These are phyloP conservation scores for Campylomormyrus tamandua DNA, from an alignment of 2,113 vertebrate genomes.

Conservation along the genomic window DNA sequence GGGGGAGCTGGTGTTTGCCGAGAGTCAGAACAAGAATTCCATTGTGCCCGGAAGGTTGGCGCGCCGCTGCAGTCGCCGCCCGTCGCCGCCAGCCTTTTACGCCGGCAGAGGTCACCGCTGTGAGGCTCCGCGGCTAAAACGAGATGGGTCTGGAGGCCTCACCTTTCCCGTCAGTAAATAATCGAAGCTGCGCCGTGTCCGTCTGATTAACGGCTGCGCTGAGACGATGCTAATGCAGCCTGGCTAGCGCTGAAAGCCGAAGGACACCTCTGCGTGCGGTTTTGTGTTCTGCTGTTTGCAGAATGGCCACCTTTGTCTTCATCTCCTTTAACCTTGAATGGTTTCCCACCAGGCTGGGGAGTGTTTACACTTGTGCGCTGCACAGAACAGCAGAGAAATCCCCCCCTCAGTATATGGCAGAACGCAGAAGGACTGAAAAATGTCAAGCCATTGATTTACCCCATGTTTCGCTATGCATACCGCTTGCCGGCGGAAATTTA, in stretches of 20 bases:
- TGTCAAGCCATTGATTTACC: slow-evolving; percentile 37
- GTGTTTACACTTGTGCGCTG: background rate
- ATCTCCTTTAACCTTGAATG: slow-evolving; percentile 1
- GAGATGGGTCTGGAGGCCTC: background rate
- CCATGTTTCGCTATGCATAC: slow-evolving; percentile 30
- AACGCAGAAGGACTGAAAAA: slow-evolving; percentile 25
- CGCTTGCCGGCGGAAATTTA: slow-evolving; percentile 19
- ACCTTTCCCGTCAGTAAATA: slow-evolving; percentile 3
- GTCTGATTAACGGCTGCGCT: slow-evolving; percentile 25
- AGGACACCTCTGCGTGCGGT: background rate
- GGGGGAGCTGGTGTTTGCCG: slow-evolving; percentile 21
- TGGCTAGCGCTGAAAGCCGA: background rate
- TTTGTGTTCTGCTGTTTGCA: background rate
- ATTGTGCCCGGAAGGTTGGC: background rate
- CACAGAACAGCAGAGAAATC: background rate
- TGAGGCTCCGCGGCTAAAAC: background rate
- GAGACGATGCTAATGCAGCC: background rate
- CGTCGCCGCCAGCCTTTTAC: slow-evolving; percentile 7
- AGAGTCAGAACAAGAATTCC: slow-evolving; percentile 18
- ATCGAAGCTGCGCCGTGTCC: background rate
- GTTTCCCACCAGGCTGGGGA: background rate
- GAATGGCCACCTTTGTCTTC: background rate
- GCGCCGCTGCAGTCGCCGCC: slow-evolving; percentile 1
- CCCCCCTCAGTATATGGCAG: background rate
- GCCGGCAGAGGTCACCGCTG: background rate